Evolutionary conservation across 2,888 invertebrate genomes (phyloP).

Genomic region (Clepsis dumicolana): DNA sequence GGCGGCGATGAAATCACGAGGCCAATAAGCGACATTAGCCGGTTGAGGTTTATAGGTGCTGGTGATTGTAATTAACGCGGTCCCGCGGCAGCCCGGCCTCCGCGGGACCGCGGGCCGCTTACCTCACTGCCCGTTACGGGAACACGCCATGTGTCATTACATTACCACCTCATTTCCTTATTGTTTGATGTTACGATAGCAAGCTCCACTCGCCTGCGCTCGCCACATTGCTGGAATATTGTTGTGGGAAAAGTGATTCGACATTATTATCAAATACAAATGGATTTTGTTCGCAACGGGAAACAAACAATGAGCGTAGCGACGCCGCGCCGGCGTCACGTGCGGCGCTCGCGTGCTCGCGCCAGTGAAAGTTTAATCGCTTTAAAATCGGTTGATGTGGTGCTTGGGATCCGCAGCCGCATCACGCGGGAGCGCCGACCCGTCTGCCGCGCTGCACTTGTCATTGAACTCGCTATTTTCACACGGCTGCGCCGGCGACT

Average conservation of each 20-base stretch:
- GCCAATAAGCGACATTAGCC: constrained; percentile 62
- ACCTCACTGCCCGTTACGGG: neutral
- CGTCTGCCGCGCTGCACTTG: constrained; percentile 31
- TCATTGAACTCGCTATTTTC: constrained; percentile 21
- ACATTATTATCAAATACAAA: constrained; percentile 13
- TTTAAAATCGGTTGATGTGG: constrained; percentile 35
- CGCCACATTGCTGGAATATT: neutral
- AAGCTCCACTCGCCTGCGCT: neutral
- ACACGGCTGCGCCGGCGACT: constrained; percentile 9
- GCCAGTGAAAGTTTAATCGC: constrained; percentile 39
- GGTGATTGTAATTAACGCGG: constrained; percentile 62
- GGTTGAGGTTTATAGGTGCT: constrained; percentile 57
- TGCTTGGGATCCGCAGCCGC: constrained; percentile 20
- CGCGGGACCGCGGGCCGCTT: too few relatives aligned
- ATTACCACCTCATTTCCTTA: constrained; percentile 26
- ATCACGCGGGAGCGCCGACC: constrained; percentile 29
- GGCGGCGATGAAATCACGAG: constrained; percentile 61
- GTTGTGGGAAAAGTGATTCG: neutral
- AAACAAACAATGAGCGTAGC: constrained; percentile 31
- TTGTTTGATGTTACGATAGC: neutral
- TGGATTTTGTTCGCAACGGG: constrained; percentile 18
- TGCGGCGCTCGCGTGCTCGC: constrained; percentile 6
- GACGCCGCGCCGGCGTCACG: constrained; percentile 20
- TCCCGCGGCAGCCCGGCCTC: constrained; percentile 49
- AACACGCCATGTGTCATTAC: neutral